phyloP scores from a whole-genome alignment of 2,888 invertebrate genomes.

The Chelonus formosanus region DNA sequence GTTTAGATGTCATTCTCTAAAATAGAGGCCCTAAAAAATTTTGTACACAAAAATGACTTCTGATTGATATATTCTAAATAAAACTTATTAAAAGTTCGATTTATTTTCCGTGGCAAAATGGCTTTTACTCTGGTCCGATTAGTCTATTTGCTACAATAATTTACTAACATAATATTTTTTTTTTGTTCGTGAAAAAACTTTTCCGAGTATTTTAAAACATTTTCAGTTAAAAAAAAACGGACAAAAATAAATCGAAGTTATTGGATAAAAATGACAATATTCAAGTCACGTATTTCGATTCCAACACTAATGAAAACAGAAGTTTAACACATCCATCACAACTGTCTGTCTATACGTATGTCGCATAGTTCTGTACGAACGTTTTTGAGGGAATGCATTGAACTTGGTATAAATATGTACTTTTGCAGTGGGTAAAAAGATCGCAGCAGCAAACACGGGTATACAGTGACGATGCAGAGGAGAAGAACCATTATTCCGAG shows the following conservation, averaged over 20 bases:
- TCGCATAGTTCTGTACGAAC: not conserved
- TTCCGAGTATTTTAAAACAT: not conserved
- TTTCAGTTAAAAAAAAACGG: not conserved
- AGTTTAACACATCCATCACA: constrained; percentile 31
- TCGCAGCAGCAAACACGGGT: not conserved
- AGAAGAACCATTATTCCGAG: constrained; percentile 37
- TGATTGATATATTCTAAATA: too few species aligned
- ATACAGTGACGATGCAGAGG: not conserved
- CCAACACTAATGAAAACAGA: constrained; percentile 26
- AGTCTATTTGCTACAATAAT: too few species aligned
- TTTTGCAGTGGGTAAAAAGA: constrained; percentile 21
- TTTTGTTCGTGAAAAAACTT: not conserved
- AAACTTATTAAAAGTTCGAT: too few species aligned
- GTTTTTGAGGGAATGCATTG: constrained; percentile 7
- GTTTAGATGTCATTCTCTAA: too few species aligned
- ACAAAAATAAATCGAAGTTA: constrained; percentile 19
- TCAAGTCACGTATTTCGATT: constrained; percentile 15
- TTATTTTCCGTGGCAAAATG: too few species aligned
- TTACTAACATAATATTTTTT: too few species aligned
- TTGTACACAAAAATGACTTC: too few species aligned
- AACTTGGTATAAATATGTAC: constrained; percentile 38
- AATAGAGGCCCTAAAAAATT: too few species aligned
- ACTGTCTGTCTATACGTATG: constrained; percentile 6
- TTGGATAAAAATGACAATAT: constrained; percentile 22
- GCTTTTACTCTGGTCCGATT: too few species aligned